These are phyloP conservation scores for Cynoglossus semilaevis DNA, from an alignment of 2,113 vertebrate genomes.

Conservation along the genomic window DNA sequence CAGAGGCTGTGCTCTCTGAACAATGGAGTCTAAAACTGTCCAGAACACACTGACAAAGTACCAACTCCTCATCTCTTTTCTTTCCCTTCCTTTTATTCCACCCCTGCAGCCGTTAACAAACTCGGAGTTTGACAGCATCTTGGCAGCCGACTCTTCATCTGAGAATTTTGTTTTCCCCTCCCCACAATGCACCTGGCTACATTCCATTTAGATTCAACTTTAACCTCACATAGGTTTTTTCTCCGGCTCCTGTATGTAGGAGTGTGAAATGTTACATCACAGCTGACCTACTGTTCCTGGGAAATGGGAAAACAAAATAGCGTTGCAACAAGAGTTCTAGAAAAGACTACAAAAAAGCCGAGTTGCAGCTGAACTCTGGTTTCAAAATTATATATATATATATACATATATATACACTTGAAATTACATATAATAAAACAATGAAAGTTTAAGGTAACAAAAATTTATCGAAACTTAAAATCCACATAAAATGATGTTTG, in stretches of 20 bases:
- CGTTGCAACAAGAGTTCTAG: not conserved
- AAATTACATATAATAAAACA: no score
- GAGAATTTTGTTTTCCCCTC: slow-evolving; percentile 7
- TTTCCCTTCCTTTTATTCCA: not conserved
- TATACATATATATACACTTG: no score
- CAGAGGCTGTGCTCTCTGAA: not conserved
- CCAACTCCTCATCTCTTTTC: not conserved
- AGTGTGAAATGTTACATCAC: slow-evolving; percentile 12
- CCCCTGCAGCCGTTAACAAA: slow-evolving; percentile 14
- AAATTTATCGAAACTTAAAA: no score
- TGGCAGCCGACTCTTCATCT: slow-evolving; percentile 19
- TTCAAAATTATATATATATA: no score
- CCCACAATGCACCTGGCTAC: slow-evolving; percentile 26
- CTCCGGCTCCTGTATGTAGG: slow-evolving; percentile 11
- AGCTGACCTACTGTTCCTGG: slow-evolving; percentile 24
- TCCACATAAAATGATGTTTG: no score
- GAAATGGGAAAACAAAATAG: not conserved
- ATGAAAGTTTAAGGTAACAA: no score
- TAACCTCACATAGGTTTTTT: slow-evolving; percentile 7
- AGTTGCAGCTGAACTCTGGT: no score
- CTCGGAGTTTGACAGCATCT: slow-evolving; percentile 33
- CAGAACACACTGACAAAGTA: not conserved
- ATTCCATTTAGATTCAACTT: slow-evolving; percentile 34
- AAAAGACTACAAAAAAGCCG: not conserved
- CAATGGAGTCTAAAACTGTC: not conserved